Base-by-base conservation (phyloP, 2,113 vertebrate species). In the Pterocles burchelli region DNA sequence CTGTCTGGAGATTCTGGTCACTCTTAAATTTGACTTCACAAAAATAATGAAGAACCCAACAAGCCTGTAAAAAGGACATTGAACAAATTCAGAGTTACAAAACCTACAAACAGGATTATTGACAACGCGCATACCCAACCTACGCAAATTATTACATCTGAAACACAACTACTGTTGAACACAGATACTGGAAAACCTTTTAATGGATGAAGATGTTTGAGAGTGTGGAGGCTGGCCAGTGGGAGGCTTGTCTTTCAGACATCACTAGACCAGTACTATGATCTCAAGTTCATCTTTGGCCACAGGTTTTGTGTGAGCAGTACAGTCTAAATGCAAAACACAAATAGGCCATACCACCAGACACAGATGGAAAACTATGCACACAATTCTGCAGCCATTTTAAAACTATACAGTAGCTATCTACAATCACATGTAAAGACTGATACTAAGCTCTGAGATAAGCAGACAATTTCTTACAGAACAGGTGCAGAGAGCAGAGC, bases 1-100 rank as follows among this genome's bases (percentile, higher is more conserved):
- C 99, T 6, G 98, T 99, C 97, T 99, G 99, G 75, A 99, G 98
- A 96, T 99, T 99, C 98, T 99, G 99, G 97, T 99, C 99, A 95
- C 97, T 99, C 98, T 99, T 99, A 96, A 99, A 99, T 96, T 99
- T 99, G 61, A 99, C 99, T 98, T 99, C 99, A 82, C 99, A 99
- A 97, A 99, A 99, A 98, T 99, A 99, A 96, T 99, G 99, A 95
- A 99, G 98, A 68, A 99, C 99, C 99, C 99, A 99, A 93, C 99
- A 99, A 95, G 99, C 99, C 99, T 99, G 76, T 19, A 58, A 73
- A 90, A 89, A 19, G 88, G 17, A 88, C 41, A 41, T 4, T 11
- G 11, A 93, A 49, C 55, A 90, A 96, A 92, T 34, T 59, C 34
- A 57, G 68, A 54, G 59, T 54, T 31, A 48, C 31, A 54, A 85